These are phyloP conservation scores for Bimastos eiseni DNA, from an alignment of 2,888 invertebrate species.

Conservation along the genomic window DNA sequence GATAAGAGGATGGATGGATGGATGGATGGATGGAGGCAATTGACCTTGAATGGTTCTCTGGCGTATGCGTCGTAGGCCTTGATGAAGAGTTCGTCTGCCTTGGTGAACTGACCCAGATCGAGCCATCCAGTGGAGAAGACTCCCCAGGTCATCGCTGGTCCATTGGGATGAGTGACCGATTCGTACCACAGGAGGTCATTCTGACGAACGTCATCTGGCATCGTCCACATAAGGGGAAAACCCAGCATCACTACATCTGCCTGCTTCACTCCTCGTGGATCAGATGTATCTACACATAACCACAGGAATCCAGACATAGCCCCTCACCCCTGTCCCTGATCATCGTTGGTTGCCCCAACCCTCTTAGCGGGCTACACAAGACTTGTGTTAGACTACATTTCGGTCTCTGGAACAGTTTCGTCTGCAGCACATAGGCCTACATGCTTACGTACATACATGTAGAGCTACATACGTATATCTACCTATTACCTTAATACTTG, in stretches of 20 bases:
- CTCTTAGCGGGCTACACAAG: too few species aligned
- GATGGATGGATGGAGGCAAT: not conserved
- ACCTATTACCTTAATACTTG: too few species aligned
- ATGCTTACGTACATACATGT: too few species aligned
- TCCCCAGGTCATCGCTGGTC: constrained; percentile 65
- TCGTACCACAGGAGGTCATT: constrained; percentile 62
- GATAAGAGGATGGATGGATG: not conserved
- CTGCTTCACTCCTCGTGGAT: constrained; percentile 54
- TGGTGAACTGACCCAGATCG: constrained; percentile 54
- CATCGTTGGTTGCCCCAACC: too few species aligned
- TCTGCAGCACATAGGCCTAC: too few species aligned
- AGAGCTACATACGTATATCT: too few species aligned
- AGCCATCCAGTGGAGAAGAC: constrained; percentile 63
- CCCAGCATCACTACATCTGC: constrained; percentile 63
- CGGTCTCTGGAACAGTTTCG: too few species aligned
- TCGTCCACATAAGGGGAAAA: constrained; percentile 59
- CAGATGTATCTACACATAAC: not conserved
- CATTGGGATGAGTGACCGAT: constrained; percentile 50
- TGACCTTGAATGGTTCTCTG: constrained; percentile 28
- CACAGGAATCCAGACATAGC: too few species aligned
- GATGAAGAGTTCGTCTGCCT: constrained; percentile 56
- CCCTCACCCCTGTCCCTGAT: not conserved
- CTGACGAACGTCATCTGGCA: constrained; percentile 50
- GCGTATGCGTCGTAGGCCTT: constrained; percentile 26
- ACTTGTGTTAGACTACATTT: too few species aligned